phyloP scores from a whole-genome alignment of 2,797 vertebrate genomes.

The Podargus strigoides region DNA sequence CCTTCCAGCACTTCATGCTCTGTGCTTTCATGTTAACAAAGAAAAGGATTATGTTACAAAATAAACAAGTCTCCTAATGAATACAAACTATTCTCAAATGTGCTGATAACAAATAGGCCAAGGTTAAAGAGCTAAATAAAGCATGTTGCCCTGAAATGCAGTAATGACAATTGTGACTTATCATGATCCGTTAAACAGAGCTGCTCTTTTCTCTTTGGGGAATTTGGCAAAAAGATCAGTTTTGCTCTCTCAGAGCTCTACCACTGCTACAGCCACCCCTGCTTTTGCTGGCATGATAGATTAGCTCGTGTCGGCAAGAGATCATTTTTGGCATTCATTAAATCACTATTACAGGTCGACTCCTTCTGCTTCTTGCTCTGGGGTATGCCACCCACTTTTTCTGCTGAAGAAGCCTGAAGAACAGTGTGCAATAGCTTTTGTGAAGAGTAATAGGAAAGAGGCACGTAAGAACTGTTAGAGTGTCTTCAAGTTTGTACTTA shows the following conservation, averaged over 20 bases:
- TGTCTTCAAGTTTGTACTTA: neutral
- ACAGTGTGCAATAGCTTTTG: neutral
- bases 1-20: neutral
- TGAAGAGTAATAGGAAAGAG: neutral
- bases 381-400: neutral
- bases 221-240: slow-evolving; percentile 35
- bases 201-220: neutral
- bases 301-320: neutral
- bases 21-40: slow-evolving; percentile 59
- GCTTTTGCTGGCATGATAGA: neutral
- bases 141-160: slow-evolving; percentile 13
- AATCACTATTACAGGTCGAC: neutral
- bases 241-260: slow-evolving; percentile 4
- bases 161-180: slow-evolving; percentile 49
- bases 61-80: slow-evolving; percentile 54
- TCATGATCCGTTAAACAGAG: neutral
- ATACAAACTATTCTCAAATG: slow-evolving; percentile 55
- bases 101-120: slow-evolving; percentile 55
- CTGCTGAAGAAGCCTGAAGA: neutral
- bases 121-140: slow-evolving; percentile 66
- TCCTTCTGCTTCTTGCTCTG: neutral
- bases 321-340: slow-evolving; percentile 17
- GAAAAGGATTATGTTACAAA: slow-evolving; percentile 64
- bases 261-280: neutral
- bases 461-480: neutral